These are phyloP conservation scores for Eutolmus rufibarbis DNA, from an alignment of 2,888 invertebrate genomes.

Conservation along the genomic window DNA sequence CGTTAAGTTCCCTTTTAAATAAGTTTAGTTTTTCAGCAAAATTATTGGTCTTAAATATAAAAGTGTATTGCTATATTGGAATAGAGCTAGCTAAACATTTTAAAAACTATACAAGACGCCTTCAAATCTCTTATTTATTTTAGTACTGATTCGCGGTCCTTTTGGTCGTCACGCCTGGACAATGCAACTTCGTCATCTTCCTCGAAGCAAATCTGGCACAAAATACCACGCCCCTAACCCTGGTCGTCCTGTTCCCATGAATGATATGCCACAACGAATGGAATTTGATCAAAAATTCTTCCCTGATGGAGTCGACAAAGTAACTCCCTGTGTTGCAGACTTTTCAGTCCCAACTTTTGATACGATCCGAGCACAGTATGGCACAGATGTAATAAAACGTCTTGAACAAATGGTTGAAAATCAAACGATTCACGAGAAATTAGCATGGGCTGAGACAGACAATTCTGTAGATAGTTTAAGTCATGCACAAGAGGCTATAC, in stretches of 20 bases:
- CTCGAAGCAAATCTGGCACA: conserved; percentile 79
- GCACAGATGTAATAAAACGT: conserved; percentile 65
- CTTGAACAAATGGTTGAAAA: conserved; percentile 77
- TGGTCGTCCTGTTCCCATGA: conserved; percentile 79
- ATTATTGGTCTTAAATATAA: too few relatives aligned
- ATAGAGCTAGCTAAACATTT: not conserved
- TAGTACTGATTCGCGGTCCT: conserved; percentile 87
- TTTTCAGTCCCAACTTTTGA: conserved; percentile 90
- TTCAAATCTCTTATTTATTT: not conserved
- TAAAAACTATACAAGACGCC: not conserved
- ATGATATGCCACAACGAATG: conserved; percentile 70
- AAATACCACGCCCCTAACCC: conserved; percentile 67
- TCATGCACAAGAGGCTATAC: conserved; percentile 76
- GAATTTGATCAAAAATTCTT: conserved; percentile 78
- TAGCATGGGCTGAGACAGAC: conserved; percentile 65
- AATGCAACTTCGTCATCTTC: conserved; percentile 84
- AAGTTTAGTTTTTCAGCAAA: too few relatives aligned
- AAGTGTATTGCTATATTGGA: too few relatives aligned
- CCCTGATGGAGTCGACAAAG: conserved; percentile 80
- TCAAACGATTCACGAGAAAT: conserved; percentile 70
- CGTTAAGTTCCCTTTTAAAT: too few relatives aligned
- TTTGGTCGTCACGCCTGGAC: conserved; percentile 97
- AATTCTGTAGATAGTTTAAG: conserved; percentile 60
- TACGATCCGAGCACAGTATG: conserved; percentile 70
- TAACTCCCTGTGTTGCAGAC: conserved; percentile 85